phyloP scores from a whole-genome alignment of 2,113 vertebrate genomes.

The Acinonyx jubatus region DNA sequence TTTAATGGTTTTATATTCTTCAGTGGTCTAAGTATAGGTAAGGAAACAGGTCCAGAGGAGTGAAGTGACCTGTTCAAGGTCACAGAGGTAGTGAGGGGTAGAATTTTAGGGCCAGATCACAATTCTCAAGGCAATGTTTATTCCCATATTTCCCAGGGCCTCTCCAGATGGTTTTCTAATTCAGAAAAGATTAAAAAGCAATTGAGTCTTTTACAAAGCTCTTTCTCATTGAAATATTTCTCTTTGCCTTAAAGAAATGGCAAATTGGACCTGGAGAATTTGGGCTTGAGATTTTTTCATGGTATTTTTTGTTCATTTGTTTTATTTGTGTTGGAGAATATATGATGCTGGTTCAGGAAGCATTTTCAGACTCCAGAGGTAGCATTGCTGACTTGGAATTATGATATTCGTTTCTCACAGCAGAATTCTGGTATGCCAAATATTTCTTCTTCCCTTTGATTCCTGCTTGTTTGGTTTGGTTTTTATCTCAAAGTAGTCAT shows the following conservation, averaged over 20 bases:
- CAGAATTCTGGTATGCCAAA: not conserved
- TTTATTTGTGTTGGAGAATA: not conserved
- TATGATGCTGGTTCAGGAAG: not conserved
- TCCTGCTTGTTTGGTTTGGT: not conserved
- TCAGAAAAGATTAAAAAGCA: not conserved
- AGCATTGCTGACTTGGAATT: not conserved
- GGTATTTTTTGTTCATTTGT: not conserved
- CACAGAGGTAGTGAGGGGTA: not conserved
- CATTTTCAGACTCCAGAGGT: not conserved
- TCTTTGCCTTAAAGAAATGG: constrained; percentile 13
- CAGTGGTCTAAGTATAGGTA: not conserved
- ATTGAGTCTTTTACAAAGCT: not conserved
- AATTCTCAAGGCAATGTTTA: not conserved
- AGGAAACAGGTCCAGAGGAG: not conserved
- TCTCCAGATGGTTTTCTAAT: not conserved
- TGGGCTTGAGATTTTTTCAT: not conserved
- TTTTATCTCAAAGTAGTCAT: not conserved
- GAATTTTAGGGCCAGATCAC: not conserved
- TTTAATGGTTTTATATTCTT: not conserved
- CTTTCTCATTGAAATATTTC: not conserved
- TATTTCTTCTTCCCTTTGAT: not conserved
- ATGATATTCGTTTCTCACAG: not conserved
- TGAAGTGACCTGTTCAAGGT: not conserved
- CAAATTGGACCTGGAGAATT: not conserved
- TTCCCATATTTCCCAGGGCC: not conserved